Evolutionary conservation across 2,113 vertebrate genomes (phyloP).

Genomic region (Otus sunia): DNA sequence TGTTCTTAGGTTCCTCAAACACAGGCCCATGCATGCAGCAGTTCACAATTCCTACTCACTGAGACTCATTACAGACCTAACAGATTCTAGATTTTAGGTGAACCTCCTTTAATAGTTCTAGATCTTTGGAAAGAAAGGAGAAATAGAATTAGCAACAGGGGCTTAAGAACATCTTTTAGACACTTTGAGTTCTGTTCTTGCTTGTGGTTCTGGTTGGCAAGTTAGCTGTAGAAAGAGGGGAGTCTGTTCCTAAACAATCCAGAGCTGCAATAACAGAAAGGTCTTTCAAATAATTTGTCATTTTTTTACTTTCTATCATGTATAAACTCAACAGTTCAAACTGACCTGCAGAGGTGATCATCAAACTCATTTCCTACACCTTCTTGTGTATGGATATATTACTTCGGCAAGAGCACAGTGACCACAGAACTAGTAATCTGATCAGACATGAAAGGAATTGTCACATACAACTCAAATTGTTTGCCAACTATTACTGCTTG

Average conservation of each 20-base stretch:
- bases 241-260: background rate
- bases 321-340: background rate
- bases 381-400: background rate
- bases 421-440: background rate
- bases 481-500: background rate
- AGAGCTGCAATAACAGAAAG: background rate
- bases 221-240: background rate
- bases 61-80: background rate
- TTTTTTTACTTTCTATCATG: background rate
- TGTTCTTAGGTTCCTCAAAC: background rate
- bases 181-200: background rate
- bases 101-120: background rate
- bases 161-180: background rate
- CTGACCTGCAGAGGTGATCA: background rate
- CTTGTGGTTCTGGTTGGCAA: background rate
- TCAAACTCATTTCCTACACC: background rate
- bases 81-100: background rate
- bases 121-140: background rate
- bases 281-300: background rate
- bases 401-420: background rate
- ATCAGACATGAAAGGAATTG: background rate
- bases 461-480: background rate
- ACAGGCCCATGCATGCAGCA: background rate
- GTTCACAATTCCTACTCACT: fast-evolving
- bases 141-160: background rate